Evolutionary conservation across 1,140 invertebrate species (phyloP), one percentile per base, ranked within the genome.

Genomic region (Drosophila bifasciata): DNA sequence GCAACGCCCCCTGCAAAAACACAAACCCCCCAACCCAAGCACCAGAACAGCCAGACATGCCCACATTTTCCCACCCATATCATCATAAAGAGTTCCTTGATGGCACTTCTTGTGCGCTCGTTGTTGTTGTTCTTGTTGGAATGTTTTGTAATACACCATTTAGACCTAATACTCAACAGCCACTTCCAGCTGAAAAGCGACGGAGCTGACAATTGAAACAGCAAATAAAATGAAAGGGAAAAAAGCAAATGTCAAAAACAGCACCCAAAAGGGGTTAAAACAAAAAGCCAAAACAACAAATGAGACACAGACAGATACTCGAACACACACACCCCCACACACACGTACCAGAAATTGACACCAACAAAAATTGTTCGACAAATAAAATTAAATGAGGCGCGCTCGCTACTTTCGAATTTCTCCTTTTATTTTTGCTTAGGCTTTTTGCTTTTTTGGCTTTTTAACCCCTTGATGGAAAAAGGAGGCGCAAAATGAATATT

Each of bases 321-420:
- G 23, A 28, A 32, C 46, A 49, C 50, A 25, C 25, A 25, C 6
- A 28, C 3, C 45, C 21, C 48, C 28, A 41, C n/a, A 48, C 40
- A 48, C 15, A 25, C 53, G 49, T 11, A 55, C 60, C 53, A 57
- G 66, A 79, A 83, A 79, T 67, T 83, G 80, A 89, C 68, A 60
- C 70, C 63, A 56, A 44, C 23, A 17, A 73, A 79, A 77, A 77
- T 77, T 79, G 79, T 81, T 50, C 75, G 69, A 45, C 59, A 83
- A 86, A 90, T 89, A 79, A 90, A 90, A 90, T 89, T 90, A 89
- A 79, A 90, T 90, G 89, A 90, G 79, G 84, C 89, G 70, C 66
- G 53, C 55, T 45, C 59, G n/a, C n/a, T n/a, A n/a, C n/a, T n/a
- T n/a, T n/a, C n/a, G n/a, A n/a, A n/a, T n/a, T n/a, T 41, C 19